Evolutionary conservation across 2,797 vertebrate genomes (phyloP).

Genomic region (Jordanella pulchra): DNA sequence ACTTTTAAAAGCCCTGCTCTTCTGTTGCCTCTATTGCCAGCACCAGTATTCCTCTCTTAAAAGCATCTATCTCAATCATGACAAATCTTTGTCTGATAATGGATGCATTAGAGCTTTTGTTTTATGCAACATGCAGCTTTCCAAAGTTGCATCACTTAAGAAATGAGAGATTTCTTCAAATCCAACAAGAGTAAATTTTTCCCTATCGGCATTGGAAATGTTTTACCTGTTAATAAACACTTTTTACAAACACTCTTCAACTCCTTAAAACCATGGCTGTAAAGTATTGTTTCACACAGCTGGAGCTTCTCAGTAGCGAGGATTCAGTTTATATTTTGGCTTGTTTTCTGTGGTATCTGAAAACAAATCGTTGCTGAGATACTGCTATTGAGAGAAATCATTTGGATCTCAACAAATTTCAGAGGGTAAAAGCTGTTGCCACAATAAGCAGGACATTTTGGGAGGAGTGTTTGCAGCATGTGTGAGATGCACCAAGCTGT

Average conservation of each 20-base stretch:
- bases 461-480: background rate
- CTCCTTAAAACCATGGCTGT: background rate
- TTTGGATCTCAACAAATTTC: conserved; percentile 7
- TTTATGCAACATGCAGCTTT: background rate
- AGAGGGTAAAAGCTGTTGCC: background rate
- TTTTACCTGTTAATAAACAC: background rate
- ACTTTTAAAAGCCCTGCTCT: conserved; percentile 52
- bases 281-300: conserved; percentile 1
- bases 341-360: conserved; percentile 15
- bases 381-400: conserved; percentile 1
- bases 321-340: conserved; percentile 27
- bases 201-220: background rate
- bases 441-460: background rate
- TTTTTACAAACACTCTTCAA: background rate
- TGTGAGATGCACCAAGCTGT: conserved; percentile 6
- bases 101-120: background rate
- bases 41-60: conserved; percentile 28
- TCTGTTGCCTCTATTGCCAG: conserved; percentile 37
- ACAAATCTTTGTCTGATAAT: conserved; percentile 10
- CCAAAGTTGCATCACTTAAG: background rate
- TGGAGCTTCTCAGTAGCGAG: conserved; percentile 3
- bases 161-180: background rate
- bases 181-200: background rate
- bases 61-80: conserved; percentile 26
- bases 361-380: conserved; percentile 26